Evolutionary conservation across 2,888 invertebrate genomes (phyloP), one percentile per base, ranked within the genome.

Genomic region (Patella pellucida): DNA sequence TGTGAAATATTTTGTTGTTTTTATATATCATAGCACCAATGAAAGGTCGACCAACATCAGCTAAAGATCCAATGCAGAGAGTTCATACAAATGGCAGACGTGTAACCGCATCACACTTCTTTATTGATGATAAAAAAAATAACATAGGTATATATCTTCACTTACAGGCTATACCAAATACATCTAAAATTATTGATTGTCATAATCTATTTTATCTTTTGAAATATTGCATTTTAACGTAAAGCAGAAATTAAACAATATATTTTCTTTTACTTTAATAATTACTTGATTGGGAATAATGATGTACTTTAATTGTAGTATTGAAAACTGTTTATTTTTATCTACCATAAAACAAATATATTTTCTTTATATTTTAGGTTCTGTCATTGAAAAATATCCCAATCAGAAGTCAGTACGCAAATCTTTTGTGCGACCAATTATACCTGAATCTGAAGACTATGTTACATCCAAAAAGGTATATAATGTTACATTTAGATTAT

Each of bases 391-490:
- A 71, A 88, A 89, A 71, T 89, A 86, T 79, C 86, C 89, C 7
- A 73, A 78, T 11, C 77, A 82, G 19, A 88, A 87, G 79, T 85
- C 88, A 56, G 85, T 87, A 2, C 80, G 88, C 51, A 90, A 89
- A 78, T 82, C 80, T 12, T 84, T 90, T 52, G 83, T 85, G 19
- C 82, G 83, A 54, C 83, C 86, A 0, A 84, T 82, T n/a, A 84
- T 91, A 7, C 87, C 90, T 51, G 88, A 89, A 31, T 78, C 79
- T n/a, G 91, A 91, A 76, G 90, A 90, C 73, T 82, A 86, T 71
- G 81, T 90, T 62, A 86, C 88, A n/a, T 85, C 89, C 4, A 90
- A 90, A 82, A 88, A 90, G 84, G 90, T 90, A 78, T 71, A 78
- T 71, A 74, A 69, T n/a, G 11, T 68, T 7, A 70, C 15, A n/a